A percentile compares a stretch with the other conserved stretches of the same genome.
Evolutionary conservation across 2,797 vertebrate species (phyloP).

Genomic region (Luscinia megarhynchos): DNA sequence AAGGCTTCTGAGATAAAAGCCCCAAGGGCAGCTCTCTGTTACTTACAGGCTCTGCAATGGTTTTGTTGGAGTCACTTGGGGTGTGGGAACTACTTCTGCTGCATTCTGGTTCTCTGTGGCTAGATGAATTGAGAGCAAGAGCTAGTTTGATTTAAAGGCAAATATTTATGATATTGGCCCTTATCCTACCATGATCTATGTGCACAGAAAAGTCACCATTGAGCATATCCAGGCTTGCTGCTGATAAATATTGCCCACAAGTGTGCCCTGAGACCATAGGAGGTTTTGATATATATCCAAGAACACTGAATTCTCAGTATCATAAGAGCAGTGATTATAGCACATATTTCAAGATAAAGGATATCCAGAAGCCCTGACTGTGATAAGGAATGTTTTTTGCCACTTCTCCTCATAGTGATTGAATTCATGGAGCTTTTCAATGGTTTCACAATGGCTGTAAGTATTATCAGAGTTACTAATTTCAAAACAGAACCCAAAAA

Average conservation of each 20-base stretch:
- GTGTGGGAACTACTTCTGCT: neutral
- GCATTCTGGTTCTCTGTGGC: neutral
- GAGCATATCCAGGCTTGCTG: neutral
- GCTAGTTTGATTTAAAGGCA: neutral
- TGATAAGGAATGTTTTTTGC: neutral
- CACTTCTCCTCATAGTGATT: neutral
- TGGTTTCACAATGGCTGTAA: neutral
- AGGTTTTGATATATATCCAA: neutral
- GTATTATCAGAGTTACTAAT: neutral
- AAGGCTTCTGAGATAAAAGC: neutral
- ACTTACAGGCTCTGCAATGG: neutral
- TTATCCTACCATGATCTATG: neutral
- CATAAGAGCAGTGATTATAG: fast-evolving
- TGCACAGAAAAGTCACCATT: neutral
- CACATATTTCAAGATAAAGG: neutral
- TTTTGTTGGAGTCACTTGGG: neutral
- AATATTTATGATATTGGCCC: neutral
- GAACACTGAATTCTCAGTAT: neutral
- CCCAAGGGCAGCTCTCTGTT: neutral
- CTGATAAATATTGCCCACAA: neutral
- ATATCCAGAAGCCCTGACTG: neutral
- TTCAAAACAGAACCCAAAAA: neutral
- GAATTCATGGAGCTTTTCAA: neutral
- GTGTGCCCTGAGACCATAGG: neutral
- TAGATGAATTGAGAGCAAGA: neutral